Conservation (phyloP, 2,888 invertebrate genomes). For the Muschampia plurimacula region DNA sequence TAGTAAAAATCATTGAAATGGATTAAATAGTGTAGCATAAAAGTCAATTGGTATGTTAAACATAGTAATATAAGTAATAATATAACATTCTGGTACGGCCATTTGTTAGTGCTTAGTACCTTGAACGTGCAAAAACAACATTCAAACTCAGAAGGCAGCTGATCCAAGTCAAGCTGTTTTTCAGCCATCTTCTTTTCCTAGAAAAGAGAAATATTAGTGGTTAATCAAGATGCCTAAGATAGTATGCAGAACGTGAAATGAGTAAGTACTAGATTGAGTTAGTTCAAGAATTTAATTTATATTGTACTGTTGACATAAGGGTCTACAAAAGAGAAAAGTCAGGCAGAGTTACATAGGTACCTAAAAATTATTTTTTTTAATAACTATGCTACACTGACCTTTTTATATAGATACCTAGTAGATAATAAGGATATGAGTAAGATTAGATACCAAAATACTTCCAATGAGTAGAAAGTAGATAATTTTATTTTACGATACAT, state of each 20-base stretch:
- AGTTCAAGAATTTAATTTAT: background rate
- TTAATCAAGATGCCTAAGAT: constrained; percentile 43
- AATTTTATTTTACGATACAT: too few species aligned
- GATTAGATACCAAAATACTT: too few species aligned
- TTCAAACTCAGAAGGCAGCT: constrained; percentile 97
- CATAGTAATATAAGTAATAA: background rate
- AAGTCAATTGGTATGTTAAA: constrained; percentile 26
- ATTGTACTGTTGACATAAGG: background rate
- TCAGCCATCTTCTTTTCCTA: constrained; percentile 90
- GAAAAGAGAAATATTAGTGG: constrained; percentile 78
- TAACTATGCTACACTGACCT: too few species aligned
- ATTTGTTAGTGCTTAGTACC: constrained; percentile 87
- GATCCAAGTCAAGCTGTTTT: constrained; percentile 92
- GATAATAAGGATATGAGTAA: too few species aligned
- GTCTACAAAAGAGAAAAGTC: background rate
- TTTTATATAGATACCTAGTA: too few species aligned
- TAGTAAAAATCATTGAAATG: constrained; percentile 28
- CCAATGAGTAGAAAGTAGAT: too few species aligned
- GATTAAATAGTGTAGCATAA: constrained; percentile 31
- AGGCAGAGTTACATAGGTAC: background rate
- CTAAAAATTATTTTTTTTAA: background rate
- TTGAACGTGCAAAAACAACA: constrained; percentile 98
- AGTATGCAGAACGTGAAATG: background rate
- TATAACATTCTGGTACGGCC: constrained; percentile 8
- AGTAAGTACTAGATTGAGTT: background rate